Evolutionary conservation across 2,113 vertebrate genomes (phyloP), one percentile per base, ranked within the genome.

Genomic region (Procapra przewalskii): DNA sequence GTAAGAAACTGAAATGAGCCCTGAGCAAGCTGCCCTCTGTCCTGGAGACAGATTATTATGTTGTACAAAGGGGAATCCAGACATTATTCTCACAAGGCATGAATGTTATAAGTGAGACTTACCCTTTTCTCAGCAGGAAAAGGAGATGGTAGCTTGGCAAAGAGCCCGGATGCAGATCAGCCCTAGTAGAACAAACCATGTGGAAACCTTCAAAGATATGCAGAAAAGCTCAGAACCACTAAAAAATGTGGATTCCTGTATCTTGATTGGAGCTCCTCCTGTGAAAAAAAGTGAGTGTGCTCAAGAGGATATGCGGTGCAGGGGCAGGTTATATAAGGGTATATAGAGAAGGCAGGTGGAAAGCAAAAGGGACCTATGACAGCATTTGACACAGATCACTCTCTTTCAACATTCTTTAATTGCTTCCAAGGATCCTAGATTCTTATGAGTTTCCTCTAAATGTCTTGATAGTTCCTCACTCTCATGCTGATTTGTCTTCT

Each of bases 91-190:
- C 80, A 86, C 79, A 54, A 36, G 17, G n/a, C 64, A 36, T n/a
- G 48, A 36, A 52, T 33, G 29, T 45, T n/a, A 45, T 14, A 87
- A n/a, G 48, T 94, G 81, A 92, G 45, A 54, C 13, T 64, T 48
- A 45, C 21, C n/a, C 71, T 94, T 83, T 92, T 48, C 62, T 95
- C 90, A 97, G 96, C 86, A 95, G 86, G 97, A 97, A 92, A 97
- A 96, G 75, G 6, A 96, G 60, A 29, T 77, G 90, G 31, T 97
- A 33, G 92, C 84, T 43, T 97, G 90, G 94, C 97, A 97, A 90
- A 97, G 81, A 93, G 75, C 62, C 48, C 25, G 75, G 71, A 96
- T 93, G 62, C 94, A 95, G 86, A 59, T 71, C 43, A 60, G 40
- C 6, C 31, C 75, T 48, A 82, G 55, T 14, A n/a, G 77, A 60